These are phyloP conservation scores for Leucania comma DNA, from an alignment of 2,888 invertebrate genomes.

Conservation along the genomic window DNA sequence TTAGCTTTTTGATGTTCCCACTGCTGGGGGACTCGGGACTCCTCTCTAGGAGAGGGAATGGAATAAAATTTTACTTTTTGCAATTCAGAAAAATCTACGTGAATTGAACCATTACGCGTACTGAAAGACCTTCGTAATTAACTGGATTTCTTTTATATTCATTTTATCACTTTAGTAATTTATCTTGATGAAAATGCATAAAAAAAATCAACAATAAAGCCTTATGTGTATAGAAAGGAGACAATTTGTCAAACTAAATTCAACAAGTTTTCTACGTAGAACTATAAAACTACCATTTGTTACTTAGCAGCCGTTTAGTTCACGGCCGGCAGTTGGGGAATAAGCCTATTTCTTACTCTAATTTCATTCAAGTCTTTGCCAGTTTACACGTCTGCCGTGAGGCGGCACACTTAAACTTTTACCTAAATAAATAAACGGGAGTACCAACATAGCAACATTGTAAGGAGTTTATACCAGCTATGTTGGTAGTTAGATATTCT, in stretches of 20 bases:
- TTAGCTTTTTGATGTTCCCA: too few relatives aligned
- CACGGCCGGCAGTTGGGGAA: slow-evolving; percentile 31
- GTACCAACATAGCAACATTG: slow-evolving; percentile 51
- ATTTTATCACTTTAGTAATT: too few relatives aligned
- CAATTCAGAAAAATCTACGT: too few relatives aligned
- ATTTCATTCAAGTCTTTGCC: slow-evolving; percentile 71
- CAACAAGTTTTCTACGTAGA: background rate
- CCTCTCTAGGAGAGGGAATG: too few relatives aligned
- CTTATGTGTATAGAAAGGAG: background rate
- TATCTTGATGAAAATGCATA: too few relatives aligned
- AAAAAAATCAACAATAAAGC: background rate
- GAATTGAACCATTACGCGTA: too few relatives aligned
- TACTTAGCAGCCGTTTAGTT: slow-evolving; percentile 36
- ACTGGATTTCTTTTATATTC: too few relatives aligned
- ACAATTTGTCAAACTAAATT: background rate
- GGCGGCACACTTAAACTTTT: slow-evolving; percentile 61
- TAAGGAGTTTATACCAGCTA: slow-evolving; percentile 53
- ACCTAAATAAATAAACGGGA: slow-evolving; percentile 65
- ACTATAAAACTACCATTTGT: slow-evolving; percentile 35
- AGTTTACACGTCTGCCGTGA: slow-evolving; percentile 64
- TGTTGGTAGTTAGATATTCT: background rate
- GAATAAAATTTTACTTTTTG: too few relatives aligned
- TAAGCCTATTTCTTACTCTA: slow-evolving; percentile 75
- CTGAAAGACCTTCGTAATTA: too few relatives aligned
- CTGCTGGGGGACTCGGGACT: too few relatives aligned